phyloP scores from a whole-genome alignment of 2,888 invertebrate species.

The Sturmia bella region DNA sequence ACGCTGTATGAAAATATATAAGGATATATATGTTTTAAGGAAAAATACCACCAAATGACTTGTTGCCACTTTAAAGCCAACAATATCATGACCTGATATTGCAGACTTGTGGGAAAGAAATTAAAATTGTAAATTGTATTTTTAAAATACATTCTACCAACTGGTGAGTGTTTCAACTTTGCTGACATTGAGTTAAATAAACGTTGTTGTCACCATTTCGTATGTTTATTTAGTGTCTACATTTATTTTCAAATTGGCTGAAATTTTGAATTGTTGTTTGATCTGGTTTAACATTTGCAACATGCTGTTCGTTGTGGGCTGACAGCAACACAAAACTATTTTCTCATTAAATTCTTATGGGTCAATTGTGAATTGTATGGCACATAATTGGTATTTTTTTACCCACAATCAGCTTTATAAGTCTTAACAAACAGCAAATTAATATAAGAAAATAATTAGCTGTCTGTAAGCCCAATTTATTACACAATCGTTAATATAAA shows the following conservation, averaged over 20 bases:
- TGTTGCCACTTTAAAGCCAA: too few species aligned
- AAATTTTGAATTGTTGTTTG: constrained; percentile 9
- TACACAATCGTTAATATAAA: too few species aligned
- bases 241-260: constrained; percentile 27
- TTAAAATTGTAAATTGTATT: too few species aligned
- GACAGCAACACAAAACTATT: constrained; percentile 19
- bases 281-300: constrained; percentile 31
- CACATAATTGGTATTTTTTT: constrained; percentile 35
- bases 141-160: too few species aligned
- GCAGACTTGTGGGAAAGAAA: too few species aligned
- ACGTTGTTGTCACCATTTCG: not conserved
- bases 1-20: too few species aligned
- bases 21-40: too few species aligned
- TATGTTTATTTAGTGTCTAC: constrained; percentile 31
- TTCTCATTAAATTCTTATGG: constrained; percentile 30
- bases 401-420: not conserved
- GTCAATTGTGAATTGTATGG: constrained; percentile 43
- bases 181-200: constrained; percentile 9
- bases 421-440: not conserved
- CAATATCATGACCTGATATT: too few species aligned
- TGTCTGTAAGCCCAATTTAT: too few species aligned
- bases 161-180: not conserved
- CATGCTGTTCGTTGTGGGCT: not conserved
- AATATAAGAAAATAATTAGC: not conserved
- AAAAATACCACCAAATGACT: too few species aligned